Conservation (phyloP, 2,113 vertebrate genomes). For the Cavia aperea region DNA sequence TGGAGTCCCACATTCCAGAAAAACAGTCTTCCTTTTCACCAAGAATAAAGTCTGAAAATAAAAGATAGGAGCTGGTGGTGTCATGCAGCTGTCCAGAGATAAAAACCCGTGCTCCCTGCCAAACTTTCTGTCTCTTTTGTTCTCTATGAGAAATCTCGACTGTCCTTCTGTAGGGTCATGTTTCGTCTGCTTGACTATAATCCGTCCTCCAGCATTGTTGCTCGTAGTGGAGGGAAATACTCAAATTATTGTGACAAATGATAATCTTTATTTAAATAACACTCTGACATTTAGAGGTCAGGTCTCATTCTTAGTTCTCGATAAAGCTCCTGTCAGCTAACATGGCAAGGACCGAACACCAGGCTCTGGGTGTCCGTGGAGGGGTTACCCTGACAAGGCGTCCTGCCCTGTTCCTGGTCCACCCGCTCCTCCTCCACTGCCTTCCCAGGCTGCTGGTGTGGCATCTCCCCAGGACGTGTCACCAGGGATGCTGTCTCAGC, state of each 20-base stretch:
- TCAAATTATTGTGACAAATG: not conserved
- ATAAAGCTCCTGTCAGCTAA: slow-evolving; percentile 1
- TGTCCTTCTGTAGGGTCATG: not conserved
- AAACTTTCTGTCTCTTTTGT: not conserved
- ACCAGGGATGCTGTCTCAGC: fast-evolving
- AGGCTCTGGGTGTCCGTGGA: fast-evolving
- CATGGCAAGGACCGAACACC: not conserved
- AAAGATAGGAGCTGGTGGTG: not conserved
- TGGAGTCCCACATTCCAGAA: not conserved
- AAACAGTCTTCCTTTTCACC: not conserved
- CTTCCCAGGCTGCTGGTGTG: not conserved
- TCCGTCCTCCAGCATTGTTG: not conserved
- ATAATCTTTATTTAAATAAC: not conserved
- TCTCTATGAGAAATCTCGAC: not conserved
- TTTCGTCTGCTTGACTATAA: slow-evolving; percentile 22
- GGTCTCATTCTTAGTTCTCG: not conserved
- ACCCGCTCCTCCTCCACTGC: fast-evolving
- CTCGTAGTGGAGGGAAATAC: not conserved
- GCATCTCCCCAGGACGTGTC: not conserved
- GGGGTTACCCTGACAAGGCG: not conserved
- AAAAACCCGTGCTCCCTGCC: not conserved
- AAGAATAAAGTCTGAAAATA: not conserved
- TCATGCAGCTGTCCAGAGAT: not conserved
- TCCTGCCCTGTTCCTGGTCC: fast-evolving
- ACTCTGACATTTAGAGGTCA: not conserved